Evolutionary conservation across 2,113 vertebrate genomes (phyloP), one percentile per base, ranked within the genome.

Genomic region (Tragelaphus strepsiceros): DNA sequence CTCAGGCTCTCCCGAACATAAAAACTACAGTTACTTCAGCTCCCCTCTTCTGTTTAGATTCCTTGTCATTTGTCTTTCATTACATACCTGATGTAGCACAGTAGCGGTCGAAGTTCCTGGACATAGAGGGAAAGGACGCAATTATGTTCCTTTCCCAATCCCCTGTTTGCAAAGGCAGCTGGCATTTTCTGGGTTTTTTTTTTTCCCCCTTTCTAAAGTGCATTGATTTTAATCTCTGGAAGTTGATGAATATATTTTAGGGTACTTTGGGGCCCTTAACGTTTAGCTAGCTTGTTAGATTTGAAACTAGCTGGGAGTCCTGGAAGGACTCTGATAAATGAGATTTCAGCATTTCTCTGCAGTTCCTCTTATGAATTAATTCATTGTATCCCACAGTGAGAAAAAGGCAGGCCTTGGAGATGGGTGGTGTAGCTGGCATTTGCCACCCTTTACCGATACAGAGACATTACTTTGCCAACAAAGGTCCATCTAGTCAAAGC

Each of bases 11-110:
- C 97, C 97, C 83, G 88, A 95, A 97, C 98, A 98, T 98, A 99
- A 99, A 97, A 99, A 99, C 98, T 99, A 98, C 98, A 99, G 98
- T 99, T 98, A 97, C 98, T 98, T 98, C 96, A 98, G 98, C 95
- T 98, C 98, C 97, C 94, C 77, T 62, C 96, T 98, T 97, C 98
- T 96, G 97, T 98, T 98, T 97, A 96, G 97, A 98, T 96, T 96
- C 94, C 95, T 97, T 97, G 97, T 98, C 98, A 95, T 98, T 98
- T 98, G 98, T 98, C 98, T 98, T 99, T 99, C 98, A 98, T 98
- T 98, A 95, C 97, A 95, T 98, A 99, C 98, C 98, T 99, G 99
- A 98, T 98, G 98, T 97, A 98, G 98, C 98, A 98, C 98, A 98
- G 98, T 98, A 98, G 98, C 98, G 96, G 97, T 96, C 54, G 90